Evolutionary conservation across 2,797 vertebrate species (phyloP).

Genomic region (Parotocinclus haroldoi): DNA sequence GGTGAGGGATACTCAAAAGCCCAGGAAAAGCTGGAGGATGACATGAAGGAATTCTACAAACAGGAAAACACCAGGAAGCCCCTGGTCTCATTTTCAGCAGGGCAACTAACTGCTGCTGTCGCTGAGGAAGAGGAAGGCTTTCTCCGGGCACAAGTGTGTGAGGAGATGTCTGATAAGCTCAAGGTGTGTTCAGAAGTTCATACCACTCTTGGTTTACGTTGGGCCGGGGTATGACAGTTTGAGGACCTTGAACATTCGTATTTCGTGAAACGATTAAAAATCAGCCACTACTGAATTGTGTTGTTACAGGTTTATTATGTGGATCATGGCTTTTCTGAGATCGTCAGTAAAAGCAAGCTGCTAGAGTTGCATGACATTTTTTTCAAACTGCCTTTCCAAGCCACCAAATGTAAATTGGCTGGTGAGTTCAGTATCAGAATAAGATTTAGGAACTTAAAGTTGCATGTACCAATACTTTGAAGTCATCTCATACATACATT

Average conservation of each 20-base stretch:
- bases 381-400: conserved; percentile 85
- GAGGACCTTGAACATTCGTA: too few relatives aligned
- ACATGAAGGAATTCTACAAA: conserved; percentile 87
- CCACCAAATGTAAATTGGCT: conserved; percentile 90
- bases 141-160: conserved; percentile 81
- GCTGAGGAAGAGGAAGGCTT: conserved; percentile 89
- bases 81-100: conserved; percentile 63
- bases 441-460: not conserved
- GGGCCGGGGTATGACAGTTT: too few relatives aligned
- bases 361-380: conserved; percentile 83
- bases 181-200: conserved; percentile 68
- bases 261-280: not conserved
- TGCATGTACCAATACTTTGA: not conserved
- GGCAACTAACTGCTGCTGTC: conserved; percentile 82
- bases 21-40: conserved; percentile 92
- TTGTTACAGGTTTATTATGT: conserved; percentile 83
- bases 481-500: not conserved
- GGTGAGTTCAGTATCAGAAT: conserved; percentile 70
- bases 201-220: conserved; percentile 21
- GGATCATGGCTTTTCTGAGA: conserved; percentile 92
- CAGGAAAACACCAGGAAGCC: conserved; percentile 59
- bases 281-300: conserved; percentile 11
- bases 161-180: conserved; percentile 76
- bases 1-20: conserved; percentile 89
- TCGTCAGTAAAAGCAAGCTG: conserved; percentile 78